Evolutionary conservation across 2,888 invertebrate genomes (phyloP), one percentile per base, ranked within the genome.

Genomic region (Scaptomyza flava): DNA sequence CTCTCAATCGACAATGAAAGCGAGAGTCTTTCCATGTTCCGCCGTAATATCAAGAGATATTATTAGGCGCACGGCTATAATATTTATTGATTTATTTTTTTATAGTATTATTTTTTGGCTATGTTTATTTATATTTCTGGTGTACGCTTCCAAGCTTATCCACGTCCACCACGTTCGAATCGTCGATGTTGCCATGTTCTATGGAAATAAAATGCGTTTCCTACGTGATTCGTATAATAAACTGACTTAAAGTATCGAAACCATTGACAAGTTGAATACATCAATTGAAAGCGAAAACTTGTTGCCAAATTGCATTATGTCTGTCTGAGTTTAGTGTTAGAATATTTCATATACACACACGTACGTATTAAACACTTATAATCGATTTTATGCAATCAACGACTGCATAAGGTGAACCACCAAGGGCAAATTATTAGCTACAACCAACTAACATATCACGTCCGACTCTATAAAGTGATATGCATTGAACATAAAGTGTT

Each of bases 191-290:
- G 82, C 84, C 86, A 84, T 87, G 81, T 83, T 88, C 83, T 81
- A 81, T 88, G 86, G 66, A 84, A 84, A 77, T 86, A 77, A 86
- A 86, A 84, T 84, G 81, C 79, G 88, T 80, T 76, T 68, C 68
- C 68, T 71, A 84, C 84, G 84, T 84, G 84, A 72, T 56, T 36
- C 31, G 84, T 61, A 88, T 70, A 46, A 17, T 36, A 72, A 87
- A 54, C 8, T 14, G 38, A 27, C 7, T 14, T 3, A 30, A 53
- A 53, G 20, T 46, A 12, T 12, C 33, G 11, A 51, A 46, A 23
- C 73, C 72, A 72, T 78, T 59, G 56, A 65, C 50, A 50, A 47
- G 17, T 66, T 63, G 62, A 27, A 58, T 68, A 65, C 73, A 62
- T 54, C 82, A 69, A 85, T 79, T 85, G 82, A 87, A 84, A 84